Conservation (phyloP, 2,888 invertebrate genomes). For the Phengaris alcon region DNA sequence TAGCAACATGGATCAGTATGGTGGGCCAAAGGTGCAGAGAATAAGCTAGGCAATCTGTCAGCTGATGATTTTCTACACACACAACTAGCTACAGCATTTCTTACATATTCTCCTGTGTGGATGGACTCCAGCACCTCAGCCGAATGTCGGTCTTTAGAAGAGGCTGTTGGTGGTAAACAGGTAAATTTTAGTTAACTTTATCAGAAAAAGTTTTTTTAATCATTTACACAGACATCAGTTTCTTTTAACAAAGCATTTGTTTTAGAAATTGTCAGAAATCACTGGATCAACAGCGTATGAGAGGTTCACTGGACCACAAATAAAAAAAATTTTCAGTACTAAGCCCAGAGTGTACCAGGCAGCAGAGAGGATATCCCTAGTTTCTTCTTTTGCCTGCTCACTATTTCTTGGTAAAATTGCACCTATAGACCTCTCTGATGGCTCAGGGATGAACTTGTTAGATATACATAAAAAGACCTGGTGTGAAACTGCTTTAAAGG, state of each 20-base stretch:
- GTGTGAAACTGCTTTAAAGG: conserved; percentile 86
- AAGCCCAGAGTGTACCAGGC: conserved; percentile 71
- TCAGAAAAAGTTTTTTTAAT: too few relatives aligned
- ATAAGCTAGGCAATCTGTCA: conserved; percentile 82
- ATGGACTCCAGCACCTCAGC: conserved; percentile 92
- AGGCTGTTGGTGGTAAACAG: conserved; percentile 87
- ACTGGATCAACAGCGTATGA: conserved; percentile 94
- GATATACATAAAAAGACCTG: conserved; percentile 89
- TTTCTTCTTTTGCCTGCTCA: conserved; percentile 95
- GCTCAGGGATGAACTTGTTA: conserved; percentile 97
- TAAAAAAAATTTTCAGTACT: conserved; percentile 90
- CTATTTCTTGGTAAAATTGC: conserved; percentile 92
- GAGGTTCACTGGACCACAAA: conserved; percentile 95
- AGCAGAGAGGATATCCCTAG: conserved; percentile 92
- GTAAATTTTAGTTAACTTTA: conserved; percentile 57
- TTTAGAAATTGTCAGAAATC: conserved; percentile 84
- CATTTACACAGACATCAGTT: too few relatives aligned
- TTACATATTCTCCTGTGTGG: conserved; percentile 95
- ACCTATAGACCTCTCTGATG: conserved; percentile 94
- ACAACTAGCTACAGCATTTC: conserved; percentile 89
- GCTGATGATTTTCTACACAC: conserved; percentile 88
- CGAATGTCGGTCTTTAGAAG: conserved; percentile 89
- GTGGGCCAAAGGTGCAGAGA: conserved; percentile 89
- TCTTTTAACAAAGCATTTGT: conserved; percentile 20
- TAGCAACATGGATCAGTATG: conserved; percentile 99